Evolutionary conservation across 2,797 vertebrate species (phyloP), one percentile per base, ranked within the genome.

Genomic region (Sus cebifrons): DNA sequence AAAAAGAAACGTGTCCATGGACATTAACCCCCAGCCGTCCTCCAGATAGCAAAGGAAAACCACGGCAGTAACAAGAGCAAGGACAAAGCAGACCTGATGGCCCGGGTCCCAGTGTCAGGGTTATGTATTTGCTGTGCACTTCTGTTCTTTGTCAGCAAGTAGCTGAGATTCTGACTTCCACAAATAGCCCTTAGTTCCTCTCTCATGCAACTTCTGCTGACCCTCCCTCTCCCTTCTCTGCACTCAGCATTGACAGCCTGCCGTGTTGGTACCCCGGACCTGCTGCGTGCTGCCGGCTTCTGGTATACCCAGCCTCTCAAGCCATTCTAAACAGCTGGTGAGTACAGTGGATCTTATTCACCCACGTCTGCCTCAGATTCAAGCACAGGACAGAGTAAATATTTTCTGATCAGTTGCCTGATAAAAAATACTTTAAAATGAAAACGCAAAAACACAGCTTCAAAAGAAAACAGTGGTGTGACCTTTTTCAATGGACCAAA

Each of bases 361-460:
- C 8, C 49, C 15, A 36, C 3, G 40, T 91, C 54, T 67, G 44
- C 5, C 16, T 86, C 65, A 64, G 68, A 40, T 58, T 91, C 49
- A 15, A 87, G 67, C 7, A 49, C 29, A 58, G 29, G 36, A n/a
- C 60, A 89, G 36, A 85, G 29, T 65, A 73, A 74, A 49, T 27
- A 44, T 54, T 82, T 88, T 74, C 74, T 73, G n/a, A 36, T 17
- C 64, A 58, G n/a, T 73, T 88, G 21, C 56, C 89, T 71, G 29
- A 44, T 71, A 87, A 73, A 73, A 96, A 90, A 88, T 52, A 54
- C 10, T 84, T 93, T 67, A 0, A 78, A 75, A 49, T 23, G 77
- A 84, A 95, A 88, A 68, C 65, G 6, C 29, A 78, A 65, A 93
- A 79, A 56, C 20, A 82, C 29, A 74, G 7, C 20, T 89, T 27